phyloP scores from a whole-genome alignment of 2,888 invertebrate species.

The Fragum sueziense region DNA sequence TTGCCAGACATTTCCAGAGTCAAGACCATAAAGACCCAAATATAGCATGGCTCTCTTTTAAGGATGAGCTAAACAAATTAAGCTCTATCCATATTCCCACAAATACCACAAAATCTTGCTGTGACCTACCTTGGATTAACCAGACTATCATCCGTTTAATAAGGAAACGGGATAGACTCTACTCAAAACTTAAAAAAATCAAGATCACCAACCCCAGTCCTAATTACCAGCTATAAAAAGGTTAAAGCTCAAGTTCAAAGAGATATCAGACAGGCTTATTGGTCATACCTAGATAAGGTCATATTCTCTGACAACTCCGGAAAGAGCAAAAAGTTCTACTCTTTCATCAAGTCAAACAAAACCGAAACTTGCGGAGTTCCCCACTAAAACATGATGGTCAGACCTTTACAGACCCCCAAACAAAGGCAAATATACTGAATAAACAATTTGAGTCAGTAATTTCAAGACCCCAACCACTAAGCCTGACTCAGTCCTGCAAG shows the following conservation, averaged over 20 bases:
- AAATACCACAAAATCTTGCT: background rate
- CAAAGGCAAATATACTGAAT: background rate
- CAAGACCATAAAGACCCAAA: too few species aligned
- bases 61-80: too few species aligned
- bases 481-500: too few species aligned
- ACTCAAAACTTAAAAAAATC: background rate
- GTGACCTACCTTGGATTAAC: too few species aligned
- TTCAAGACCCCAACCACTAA: background rate
- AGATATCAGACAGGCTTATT: background rate
- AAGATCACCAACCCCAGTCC: background rate
- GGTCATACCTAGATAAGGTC: too few species aligned
- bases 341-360: background rate
- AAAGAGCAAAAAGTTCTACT: background rate
- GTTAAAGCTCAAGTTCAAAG: background rate
- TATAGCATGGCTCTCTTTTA: too few species aligned
- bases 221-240: background rate
- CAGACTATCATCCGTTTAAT: too few species aligned
- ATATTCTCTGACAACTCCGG: too few species aligned
- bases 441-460: constrained; percentile 5
- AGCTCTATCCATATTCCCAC: too few species aligned
- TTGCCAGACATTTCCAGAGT: too few species aligned
- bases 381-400: background rate
- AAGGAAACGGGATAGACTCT: background rate
- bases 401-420: background rate
- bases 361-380: background rate